Base-by-base conservation (phyloP, 1,140 invertebrate species). In the Asbolus verrucosus region DNA sequence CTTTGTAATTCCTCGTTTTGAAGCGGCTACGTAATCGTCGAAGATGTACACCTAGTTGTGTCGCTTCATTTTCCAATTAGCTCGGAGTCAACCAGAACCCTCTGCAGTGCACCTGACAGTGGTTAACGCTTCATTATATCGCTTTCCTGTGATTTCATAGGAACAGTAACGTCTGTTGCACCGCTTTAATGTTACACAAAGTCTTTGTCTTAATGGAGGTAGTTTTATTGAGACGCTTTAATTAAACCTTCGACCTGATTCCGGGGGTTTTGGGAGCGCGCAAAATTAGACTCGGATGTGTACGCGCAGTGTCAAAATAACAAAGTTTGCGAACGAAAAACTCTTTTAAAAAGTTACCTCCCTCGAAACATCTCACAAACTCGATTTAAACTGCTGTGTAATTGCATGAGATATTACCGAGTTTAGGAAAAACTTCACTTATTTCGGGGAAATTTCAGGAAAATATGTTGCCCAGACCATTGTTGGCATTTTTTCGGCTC, bases 1-100 rank as follows among this genome's bases (percentile, higher is more conserved):
- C n/a, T n/a, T n/a, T n/a, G n/a, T n/a, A n/a, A n/a, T n/a, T n/a
- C n/a, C n/a, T n/a, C n/a, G n/a, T n/a, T n/a, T n/a, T n/a, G n/a
- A n/a, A n/a, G n/a, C n/a, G n/a, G n/a, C n/a, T n/a, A n/a, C n/a
- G n/a, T n/a, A n/a, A n/a, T n/a, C n/a, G n/a, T n/a, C n/a, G n/a
- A n/a, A n/a, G n/a, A n/a, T n/a, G n/a, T n/a, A 30, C 9, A 30
- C 46, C 19, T 27, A 3, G 46, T 54, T 54, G 11, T 27, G 46
- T 54, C 46, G 27, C 46, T 54, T 54, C 46, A 54, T 54, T 27
- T 54, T 54, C 46, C 46, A 54, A 54, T 54, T 54, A 54, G 46
- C 46, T 54, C 27, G 9, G 9, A 54, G 46, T 54, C 46, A 13
- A 2, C 11, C 19, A 27, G 46, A 27, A 54, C 24, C 9, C 46